phyloP scores from a whole-genome alignment of 2,888 invertebrate genomes.

The Ophioninae sp. region DNA sequence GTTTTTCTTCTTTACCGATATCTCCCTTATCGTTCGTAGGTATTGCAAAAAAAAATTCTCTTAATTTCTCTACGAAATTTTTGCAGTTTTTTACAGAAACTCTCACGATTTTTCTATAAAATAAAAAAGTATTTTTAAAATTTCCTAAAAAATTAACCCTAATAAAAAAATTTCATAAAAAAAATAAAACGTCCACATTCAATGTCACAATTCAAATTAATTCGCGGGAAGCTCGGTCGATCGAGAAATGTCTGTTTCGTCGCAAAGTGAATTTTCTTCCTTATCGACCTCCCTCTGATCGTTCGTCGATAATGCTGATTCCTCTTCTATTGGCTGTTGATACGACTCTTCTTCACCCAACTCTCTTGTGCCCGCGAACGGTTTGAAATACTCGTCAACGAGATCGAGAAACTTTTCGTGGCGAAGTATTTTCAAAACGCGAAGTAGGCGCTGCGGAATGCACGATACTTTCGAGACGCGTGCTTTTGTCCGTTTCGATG shows the following conservation, averaged over 20 bases:
- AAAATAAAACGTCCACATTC: too few species aligned
- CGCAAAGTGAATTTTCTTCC: background rate
- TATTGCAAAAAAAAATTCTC: too few species aligned
- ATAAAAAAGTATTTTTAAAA: too few species aligned
- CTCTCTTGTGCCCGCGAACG: slow-evolving; percentile 5
- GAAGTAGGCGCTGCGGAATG: slow-evolving; percentile 52
- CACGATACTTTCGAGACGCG: slow-evolving; percentile 35
- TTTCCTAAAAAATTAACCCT: too few species aligned
- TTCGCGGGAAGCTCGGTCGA: slow-evolving; percentile 3
- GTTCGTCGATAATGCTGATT: background rate
- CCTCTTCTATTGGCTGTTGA: slow-evolving; percentile 18
- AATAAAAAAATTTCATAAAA: too few species aligned
- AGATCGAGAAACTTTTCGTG: slow-evolving; percentile 59
- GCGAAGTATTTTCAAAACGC: slow-evolving; percentile 53
- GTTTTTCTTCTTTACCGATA: slow-evolving; percentile 5
- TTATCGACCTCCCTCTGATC: too few species aligned
- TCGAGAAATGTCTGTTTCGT: background rate
- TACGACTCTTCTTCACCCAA: background rate
- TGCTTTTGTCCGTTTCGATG: slow-evolving; percentile 14
- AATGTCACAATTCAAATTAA: slow-evolving; percentile 13
- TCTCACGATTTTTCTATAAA: too few species aligned
- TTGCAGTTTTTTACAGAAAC: too few species aligned
- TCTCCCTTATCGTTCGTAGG: background rate
- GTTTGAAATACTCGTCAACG: slow-evolving; percentile 57
- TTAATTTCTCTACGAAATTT: too few species aligned